Base-by-base conservation (phyloP, 2,888 invertebrate genomes). In the Cheiracanthium punctorium region DNA sequence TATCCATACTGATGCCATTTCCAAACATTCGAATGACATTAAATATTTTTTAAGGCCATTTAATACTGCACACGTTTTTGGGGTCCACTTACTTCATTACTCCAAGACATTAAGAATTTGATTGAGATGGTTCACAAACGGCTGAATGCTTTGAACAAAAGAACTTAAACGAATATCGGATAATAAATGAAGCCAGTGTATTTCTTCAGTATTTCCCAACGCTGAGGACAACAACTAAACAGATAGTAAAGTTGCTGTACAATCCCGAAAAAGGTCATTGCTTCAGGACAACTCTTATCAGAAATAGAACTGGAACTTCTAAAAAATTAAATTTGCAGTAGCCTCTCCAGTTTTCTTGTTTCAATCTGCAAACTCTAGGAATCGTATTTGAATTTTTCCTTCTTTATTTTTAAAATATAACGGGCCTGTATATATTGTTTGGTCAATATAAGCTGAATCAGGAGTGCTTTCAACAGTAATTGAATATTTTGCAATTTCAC, bases 191-290 rank as follows among this genome's bases (percentile, higher is more conserved):
- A 48, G 10, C 48, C n/a, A 48, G 14, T 17, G 2, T 7, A 12
- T 7, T 48, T 48, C 48, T 12, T 4, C 48, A n/a, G 48, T 48
- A 48, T 48, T 48, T 48, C 48, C 48, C 48, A 17, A 12, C 48
- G n/a, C 14, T 48, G 48, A 17, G n/a, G 7, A n/a, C 48, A 12
- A 12, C 14, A 2, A 12, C 10, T 12, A 17, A 48, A 48, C 2
- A 48, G 17, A 48, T 12, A 12, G 17, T n/a, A 48, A 10, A 48
- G 10, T 48, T 48, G 7, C 5, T 74, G 52, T n/a, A 76, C 32
- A 17, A 41, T 65, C 37, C 65, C 76, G 33, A 75, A 75, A 32
- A 37, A 76, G 64, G 76, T 67, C 24, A 33, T 76, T 0, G 24
- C 41, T 2, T 76, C 64, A 37, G 67, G 65, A 24, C 65, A 29